Evolutionary conservation across 1,140 invertebrate genomes (phyloP), one percentile per base, ranked within the genome.

Genomic region (Leptonema lineaticorne): DNA sequence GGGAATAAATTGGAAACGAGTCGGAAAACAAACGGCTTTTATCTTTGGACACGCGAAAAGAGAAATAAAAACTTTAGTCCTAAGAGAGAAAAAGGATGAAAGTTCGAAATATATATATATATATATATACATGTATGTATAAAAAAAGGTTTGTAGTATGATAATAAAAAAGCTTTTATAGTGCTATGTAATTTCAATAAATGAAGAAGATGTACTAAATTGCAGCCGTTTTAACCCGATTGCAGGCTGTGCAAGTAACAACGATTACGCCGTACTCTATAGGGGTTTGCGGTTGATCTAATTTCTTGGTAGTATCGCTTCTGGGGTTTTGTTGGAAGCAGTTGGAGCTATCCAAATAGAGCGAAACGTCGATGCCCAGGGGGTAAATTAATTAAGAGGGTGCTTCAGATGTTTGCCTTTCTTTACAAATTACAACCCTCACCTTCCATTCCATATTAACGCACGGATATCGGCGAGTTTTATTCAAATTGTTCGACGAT

Each of bases 321-420:
- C 16, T 16, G 28, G 62, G 33, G 18, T 33, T 7, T 20, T n/a
- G 22, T 4, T 48, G 26, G 16, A 3, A 27, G 1, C n/a, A 59
- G 11, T n/a, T 62, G 20, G 27, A 24, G 50, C 53, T 30, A 24
- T n/a, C 18, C 57, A 57, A 63, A 69, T 69, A 69, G 64, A 64
- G 68, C 60, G 59, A 69, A 64, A n/a, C n/a, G n/a, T 64, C 9
- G 63, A 29, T 48, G 58, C 53, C 41, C 56, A 20, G 7, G 57
- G 67, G 64, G 69, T 59, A 63, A 62, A 67, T 70, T 66, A 70
- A 70, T 70, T 70, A 70, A 70, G 46, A 58, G 28, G 30, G 24
- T 60, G 46, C 28, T 59, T 46, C 50, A 14, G 41, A 62, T 62
- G 59, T 33, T 62, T 45, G 59, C 16, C 14, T 62, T 41, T 62